These are phyloP conservation scores for Pemphigus obesinymphae DNA, from an alignment of 1,140 invertebrate genomes.

Conservation along the genomic window DNA sequence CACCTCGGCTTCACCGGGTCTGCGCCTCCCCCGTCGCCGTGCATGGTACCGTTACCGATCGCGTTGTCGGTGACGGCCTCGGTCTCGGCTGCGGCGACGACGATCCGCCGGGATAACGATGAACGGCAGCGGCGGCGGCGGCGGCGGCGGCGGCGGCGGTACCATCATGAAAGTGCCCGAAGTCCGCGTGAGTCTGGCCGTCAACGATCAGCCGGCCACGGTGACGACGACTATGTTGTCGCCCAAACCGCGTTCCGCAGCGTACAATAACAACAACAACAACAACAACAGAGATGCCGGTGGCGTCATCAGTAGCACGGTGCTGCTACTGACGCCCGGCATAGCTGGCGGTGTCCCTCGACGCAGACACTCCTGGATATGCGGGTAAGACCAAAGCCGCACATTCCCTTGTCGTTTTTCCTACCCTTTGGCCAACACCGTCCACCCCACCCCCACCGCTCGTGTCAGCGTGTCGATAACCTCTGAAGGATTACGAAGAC, in stretches of 20 bases:
- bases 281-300: background rate
- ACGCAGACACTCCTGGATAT: slow-evolving; percentile 46
- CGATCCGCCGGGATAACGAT: background rate
- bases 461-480: too few relatives aligned
- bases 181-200: slow-evolving; percentile 10
- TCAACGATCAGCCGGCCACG: background rate
- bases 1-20: too few relatives aligned
- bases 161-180: slow-evolving; percentile 1
- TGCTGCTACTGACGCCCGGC: slow-evolving; percentile 42
- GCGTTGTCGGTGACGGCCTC: background rate
- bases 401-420: too few relatives aligned
- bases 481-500: too few relatives aligned
- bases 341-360: slow-evolving; percentile 39
- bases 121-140: background rate
- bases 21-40: too few relatives aligned
- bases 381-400: slow-evolving; percentile 43
- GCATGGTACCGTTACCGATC: too few relatives aligned
- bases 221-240: background rate
- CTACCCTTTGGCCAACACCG: too few relatives aligned
- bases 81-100: background rate
- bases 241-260: background rate
- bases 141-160: background rate
- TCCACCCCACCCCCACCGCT: too few relatives aligned
- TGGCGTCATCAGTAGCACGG: background rate
- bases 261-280: background rate